Conservation (phyloP, 2,113 vertebrate genomes). For the Melospiza georgiana region DNA sequence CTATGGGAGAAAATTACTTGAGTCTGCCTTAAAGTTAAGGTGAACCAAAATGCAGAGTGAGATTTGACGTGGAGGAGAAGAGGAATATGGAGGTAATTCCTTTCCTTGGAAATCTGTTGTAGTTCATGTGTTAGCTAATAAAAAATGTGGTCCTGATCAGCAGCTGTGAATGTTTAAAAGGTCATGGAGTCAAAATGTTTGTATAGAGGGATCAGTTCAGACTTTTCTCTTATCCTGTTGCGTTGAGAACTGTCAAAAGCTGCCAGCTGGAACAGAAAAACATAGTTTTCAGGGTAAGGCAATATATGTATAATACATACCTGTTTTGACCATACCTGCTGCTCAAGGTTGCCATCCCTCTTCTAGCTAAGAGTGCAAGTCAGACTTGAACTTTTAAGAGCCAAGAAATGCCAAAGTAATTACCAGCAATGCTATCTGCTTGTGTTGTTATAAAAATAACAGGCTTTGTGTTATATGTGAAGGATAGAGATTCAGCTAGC, state of each 20-base stretch:
- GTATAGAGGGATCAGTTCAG: not conserved
- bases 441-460: not conserved
- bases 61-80: not conserved
- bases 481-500: not conserved
- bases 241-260: not conserved
- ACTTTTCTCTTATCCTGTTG: not conserved
- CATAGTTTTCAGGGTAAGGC: not conserved
- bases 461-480: not conserved
- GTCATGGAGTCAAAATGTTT: rapidly evolving
- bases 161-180: not conserved
- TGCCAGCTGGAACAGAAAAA: not conserved
- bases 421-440: not conserved
- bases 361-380: not conserved
- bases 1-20: not conserved
- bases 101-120: not conserved
- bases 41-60: not conserved
- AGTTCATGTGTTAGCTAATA: not conserved
- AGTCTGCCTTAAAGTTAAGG: not conserved
- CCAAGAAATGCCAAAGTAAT: not conserved
- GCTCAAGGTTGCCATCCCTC: not conserved
- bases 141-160: not conserved
- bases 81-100: not conserved
- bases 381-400: not conserved
- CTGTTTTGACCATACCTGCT: not conserved
- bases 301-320: not conserved